phyloP scores from a whole-genome alignment of 92 coral and sea anemone genomes.

The Pocillopora grandis region DNA sequence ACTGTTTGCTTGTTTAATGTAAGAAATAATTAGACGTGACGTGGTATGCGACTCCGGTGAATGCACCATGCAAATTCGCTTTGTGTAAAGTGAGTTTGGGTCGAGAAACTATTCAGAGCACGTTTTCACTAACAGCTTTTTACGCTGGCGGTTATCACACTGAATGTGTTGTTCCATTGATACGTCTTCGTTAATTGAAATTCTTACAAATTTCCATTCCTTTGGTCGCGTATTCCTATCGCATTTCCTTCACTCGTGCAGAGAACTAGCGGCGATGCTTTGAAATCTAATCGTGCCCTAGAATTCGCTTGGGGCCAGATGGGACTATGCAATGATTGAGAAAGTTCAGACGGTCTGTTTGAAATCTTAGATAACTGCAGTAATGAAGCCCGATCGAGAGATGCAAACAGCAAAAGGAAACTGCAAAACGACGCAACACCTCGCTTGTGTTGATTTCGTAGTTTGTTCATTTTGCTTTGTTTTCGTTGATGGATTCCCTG shows the following conservation, averaged over 20 bases:
- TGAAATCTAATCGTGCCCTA: slow-evolving; percentile 57
- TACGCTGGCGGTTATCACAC: slow-evolving; percentile 4
- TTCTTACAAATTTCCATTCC: slow-evolving; percentile 25
- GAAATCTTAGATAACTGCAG: slow-evolving; percentile 37
- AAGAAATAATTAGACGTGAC: slow-evolving; percentile 98
- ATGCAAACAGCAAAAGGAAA: not conserved
- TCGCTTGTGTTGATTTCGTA: not conserved
- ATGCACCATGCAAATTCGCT: slow-evolving; percentile 61
- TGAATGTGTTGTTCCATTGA: slow-evolving; percentile 14
- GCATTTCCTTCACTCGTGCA: slow-evolving; percentile 41
- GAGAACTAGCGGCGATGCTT: slow-evolving; percentile 64
- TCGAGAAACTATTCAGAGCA: slow-evolving; percentile 17
- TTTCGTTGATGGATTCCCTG: slow-evolving; percentile 28
- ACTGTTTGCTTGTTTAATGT: slow-evolving; percentile 90
- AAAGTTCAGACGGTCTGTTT: slow-evolving; percentile 42
- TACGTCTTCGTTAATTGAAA: slow-evolving; percentile 14
- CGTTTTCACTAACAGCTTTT: not conserved
- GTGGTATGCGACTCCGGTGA: slow-evolving; percentile 55
- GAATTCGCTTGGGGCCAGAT: slow-evolving; percentile 56
- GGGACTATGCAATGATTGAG: slow-evolving; percentile 57
- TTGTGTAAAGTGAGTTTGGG: slow-evolving; percentile 40
- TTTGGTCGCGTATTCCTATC: slow-evolving; percentile 37
- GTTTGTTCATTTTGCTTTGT: slow-evolving; percentile 33
- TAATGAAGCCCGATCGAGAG: slow-evolving; percentile 13
- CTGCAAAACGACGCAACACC: not conserved